Evolutionary conservation across 2,888 invertebrate genomes (phyloP).

Genomic region (Apotomis capreana): DNA sequence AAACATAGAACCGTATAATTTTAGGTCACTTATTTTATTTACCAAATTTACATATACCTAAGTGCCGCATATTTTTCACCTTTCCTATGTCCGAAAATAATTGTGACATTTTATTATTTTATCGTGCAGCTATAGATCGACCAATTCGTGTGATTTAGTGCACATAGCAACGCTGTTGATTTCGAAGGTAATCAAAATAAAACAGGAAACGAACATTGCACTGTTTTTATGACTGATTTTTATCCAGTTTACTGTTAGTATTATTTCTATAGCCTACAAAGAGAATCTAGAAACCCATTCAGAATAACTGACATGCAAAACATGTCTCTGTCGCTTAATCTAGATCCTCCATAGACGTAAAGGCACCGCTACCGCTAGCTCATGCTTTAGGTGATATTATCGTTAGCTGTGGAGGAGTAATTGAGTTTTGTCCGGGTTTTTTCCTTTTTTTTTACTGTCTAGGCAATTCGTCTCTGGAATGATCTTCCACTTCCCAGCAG

Average conservation of each 20-base stretch:
- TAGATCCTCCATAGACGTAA: conserved; percentile 20
- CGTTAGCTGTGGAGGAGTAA: neutral
- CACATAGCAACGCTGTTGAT: neutral
- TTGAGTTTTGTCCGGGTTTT: no score
- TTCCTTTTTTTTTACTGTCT: no score
- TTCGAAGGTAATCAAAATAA: neutral
- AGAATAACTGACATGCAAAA: conserved; percentile 20
- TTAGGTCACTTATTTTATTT: no score
- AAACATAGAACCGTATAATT: no score
- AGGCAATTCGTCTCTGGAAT: no score
- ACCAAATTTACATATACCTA: no score
- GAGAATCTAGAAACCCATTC: neutral
- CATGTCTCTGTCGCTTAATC: conserved; percentile 24
- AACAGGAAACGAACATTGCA: neutral
- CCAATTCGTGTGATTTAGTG: no score
- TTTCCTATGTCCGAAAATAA: no score
- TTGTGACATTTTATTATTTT: no score
- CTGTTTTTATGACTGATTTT: neutral
- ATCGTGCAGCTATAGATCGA: no score
- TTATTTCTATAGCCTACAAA: neutral
- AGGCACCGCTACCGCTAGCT: conserved; percentile 8
- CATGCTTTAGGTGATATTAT: neutral
- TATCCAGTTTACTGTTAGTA: neutral
- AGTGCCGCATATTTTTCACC: no score
- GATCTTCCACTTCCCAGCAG: no score